phyloP scores from a whole-genome alignment of 2,888 invertebrate genomes.

The Cerastoderma edule region DNA sequence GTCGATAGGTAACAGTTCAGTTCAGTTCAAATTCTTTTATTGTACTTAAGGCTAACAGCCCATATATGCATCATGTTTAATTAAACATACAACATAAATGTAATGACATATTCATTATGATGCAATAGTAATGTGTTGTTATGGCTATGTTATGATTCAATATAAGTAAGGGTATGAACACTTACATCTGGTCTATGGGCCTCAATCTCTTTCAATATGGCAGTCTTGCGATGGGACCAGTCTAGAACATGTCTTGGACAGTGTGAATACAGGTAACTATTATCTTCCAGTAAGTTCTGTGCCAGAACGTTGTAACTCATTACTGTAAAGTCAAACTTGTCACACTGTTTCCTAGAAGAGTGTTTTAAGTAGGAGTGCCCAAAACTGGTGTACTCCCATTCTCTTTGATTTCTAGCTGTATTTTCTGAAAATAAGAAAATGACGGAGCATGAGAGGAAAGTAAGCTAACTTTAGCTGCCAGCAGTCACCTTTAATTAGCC shows the following conservation, averaged over 20 bases:
- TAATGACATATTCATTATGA: no score
- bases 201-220: conserved; percentile 87
- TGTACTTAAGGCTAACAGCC: no score
- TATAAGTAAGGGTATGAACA: neutral
- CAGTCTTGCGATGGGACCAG: conserved; percentile 89
- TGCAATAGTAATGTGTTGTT: no score
- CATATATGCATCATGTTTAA: no score
- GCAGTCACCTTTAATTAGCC: neutral
- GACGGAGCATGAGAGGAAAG: neutral
- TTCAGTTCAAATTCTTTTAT: no score
- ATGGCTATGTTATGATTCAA: neutral
- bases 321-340: conserved; percentile 86
- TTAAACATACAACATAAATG: no score
- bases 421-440: conserved; percentile 10
- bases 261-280: conserved; percentile 89
- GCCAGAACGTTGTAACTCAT: conserved; percentile 95
- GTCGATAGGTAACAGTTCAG: no score
- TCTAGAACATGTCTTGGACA: conserved; percentile 87
- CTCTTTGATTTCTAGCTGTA: conserved; percentile 28
- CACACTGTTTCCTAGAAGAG: conserved; percentile 1
- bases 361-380: conserved; percentile 33
- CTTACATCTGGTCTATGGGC: conserved; percentile 87
- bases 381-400: conserved; percentile 50
- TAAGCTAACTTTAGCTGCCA: neutral
- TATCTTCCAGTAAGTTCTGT: conserved; percentile 90